Base-by-base conservation (phyloP, 2,113 vertebrate genomes). In the Protobothrops mucrosquamatus region DNA sequence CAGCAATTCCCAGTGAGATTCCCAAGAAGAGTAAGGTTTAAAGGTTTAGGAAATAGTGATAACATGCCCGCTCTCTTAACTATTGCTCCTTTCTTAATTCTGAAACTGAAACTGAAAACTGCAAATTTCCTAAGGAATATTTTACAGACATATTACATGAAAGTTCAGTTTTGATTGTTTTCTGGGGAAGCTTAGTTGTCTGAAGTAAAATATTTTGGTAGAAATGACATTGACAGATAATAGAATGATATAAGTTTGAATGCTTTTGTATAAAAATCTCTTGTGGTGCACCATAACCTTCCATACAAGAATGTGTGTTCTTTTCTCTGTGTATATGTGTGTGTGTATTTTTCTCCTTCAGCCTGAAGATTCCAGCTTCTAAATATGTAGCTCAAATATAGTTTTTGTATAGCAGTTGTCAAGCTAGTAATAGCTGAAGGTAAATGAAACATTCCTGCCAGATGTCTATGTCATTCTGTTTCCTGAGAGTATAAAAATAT, bases 351-450 rank as follows among this genome's bases (percentile, higher is more conserved):
- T 18, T 18, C 69, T 81, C 74, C 20, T 43, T 43, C 34, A 43
- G 7, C 34, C 34, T 81, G 34, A 51, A 51, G 48, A 87, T 87
- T 87, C 51, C 86, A 51, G 48, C 23, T 87, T 23, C 86, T 51
- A 87, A 15, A 87, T 15, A 48, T 52, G 4, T 15, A 51, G 26
- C 5, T 91, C 29, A 34, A 91, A 64, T 34, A 18, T 6, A 85
- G n/a, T 52, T 85, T 52, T 52, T 55, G 7, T 8, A 91, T 52
- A 54, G 3, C 51, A 54, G 23, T 91, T 39, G 51, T 56, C 69
- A 91, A 85, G 90, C 51, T 55, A 55, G n/a, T 55, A 91, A 91
- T 39, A 91, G 90, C 24, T 74, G 56, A 69, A 91, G 69, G 29
- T 54, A 69, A 57, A 5, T 51, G 55, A 61, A 20, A 61, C 55